phyloP scores from a whole-genome alignment of 2,888 invertebrate genomes.

The Portevinia maculata region DNA sequence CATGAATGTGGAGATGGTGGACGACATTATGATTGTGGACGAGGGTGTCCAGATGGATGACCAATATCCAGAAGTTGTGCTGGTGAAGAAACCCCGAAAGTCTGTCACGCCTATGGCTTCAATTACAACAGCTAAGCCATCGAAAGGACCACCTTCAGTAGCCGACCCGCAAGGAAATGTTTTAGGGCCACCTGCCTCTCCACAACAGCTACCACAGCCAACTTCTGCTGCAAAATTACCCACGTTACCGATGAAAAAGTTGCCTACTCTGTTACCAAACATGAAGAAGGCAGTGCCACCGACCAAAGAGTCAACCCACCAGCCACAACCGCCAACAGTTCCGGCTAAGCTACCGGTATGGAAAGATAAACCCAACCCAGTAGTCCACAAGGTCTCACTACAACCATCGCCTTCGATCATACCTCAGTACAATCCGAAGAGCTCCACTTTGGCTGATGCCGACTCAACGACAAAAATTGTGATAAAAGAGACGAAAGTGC shows the following conservation, averaged over 20 bases:
- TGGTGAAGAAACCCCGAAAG: conserved; percentile 40
- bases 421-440: conserved; percentile 72
- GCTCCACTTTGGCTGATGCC: conserved; percentile 77
- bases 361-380: neutral
- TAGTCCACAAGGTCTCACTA: neutral
- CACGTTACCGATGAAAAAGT: conserved; percentile 8
- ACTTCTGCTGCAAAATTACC: neutral
- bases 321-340: neutral
- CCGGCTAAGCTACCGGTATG: conserved; percentile 14
- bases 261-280: conserved; percentile 3
- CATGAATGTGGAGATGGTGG: conserved; percentile 75
- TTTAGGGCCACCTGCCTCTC: neutral
- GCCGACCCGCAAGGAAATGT: conserved; percentile 20
- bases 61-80: conserved; percentile 51
- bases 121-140: neutral
- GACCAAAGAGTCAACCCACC: too few species aligned
- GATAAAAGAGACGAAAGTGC: conserved; percentile 75
- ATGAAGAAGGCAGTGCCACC: neutral
- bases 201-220: neutral
- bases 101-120: neutral
- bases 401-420: neutral
- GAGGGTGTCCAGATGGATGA: conserved; percentile 66
- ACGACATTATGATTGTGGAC: conserved; percentile 80
- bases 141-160: neutral
- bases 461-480: conserved; percentile 79